Conservation (phyloP, 2,888 invertebrate species). For the Drosophila planitibia region DNA sequence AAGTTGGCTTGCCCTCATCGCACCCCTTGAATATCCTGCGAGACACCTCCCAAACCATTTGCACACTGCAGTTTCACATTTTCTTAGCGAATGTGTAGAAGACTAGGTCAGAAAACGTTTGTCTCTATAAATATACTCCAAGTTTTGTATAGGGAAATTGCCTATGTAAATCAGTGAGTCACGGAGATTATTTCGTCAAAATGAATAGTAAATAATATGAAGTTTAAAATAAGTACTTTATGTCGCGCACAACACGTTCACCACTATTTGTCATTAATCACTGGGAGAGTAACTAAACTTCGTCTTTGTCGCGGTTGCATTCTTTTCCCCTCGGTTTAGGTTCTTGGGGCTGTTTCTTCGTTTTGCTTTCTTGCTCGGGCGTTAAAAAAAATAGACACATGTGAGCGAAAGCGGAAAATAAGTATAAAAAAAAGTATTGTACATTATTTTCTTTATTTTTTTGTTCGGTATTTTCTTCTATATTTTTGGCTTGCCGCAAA, state of each 20-base stretch:
- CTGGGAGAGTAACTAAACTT: constrained; percentile 20
- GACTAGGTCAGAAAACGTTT: background rate
- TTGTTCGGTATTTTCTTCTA: constrained; percentile 1
- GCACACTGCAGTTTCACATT: constrained; percentile 30
- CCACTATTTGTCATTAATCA: background rate
- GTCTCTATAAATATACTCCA: background rate
- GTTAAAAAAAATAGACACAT: constrained; percentile 60
- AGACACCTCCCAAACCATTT: constrained; percentile 18
- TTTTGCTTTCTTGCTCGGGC: constrained; percentile 38
- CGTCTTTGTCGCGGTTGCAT: background rate
- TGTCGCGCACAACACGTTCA: background rate
- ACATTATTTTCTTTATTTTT: constrained; percentile 44
- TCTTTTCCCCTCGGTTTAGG: constrained; percentile 14
- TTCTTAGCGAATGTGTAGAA: background rate
- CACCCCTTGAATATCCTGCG: constrained; percentile 3
- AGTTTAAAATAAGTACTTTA: background rate
- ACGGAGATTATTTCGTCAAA: background rate
- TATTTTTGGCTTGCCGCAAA: constrained; percentile 47
- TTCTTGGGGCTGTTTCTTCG: constrained; percentile 20
- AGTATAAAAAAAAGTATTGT: constrained; percentile 41
- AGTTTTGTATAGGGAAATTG: background rate
- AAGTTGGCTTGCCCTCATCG: constrained; percentile 60
- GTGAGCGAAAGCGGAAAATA: constrained; percentile 53
- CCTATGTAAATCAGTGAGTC: background rate
- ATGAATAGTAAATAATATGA: background rate